These are phyloP conservation scores for Brachyistius frenatus DNA, from an alignment of 2,113 vertebrate genomes.

Conservation along the genomic window DNA sequence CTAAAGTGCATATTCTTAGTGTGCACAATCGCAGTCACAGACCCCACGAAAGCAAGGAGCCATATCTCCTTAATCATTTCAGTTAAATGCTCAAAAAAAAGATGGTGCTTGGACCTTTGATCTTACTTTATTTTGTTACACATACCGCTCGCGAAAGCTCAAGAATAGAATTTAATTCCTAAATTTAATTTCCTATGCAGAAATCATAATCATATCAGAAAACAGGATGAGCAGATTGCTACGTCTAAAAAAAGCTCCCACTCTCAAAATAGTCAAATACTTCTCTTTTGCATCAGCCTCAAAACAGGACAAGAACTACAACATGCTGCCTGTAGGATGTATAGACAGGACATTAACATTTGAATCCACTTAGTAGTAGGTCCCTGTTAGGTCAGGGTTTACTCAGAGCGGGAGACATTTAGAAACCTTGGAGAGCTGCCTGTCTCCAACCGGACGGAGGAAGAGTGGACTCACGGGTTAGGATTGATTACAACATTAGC, in stretches of 20 bases:
- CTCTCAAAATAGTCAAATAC: constrained; percentile 32
- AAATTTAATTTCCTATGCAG: not conserved
- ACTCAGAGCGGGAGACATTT: constrained; percentile 63
- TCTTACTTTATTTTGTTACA: no score
- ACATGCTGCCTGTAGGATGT: constrained; percentile 28
- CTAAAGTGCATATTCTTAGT: no score
- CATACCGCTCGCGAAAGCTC: no score
- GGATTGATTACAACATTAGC: constrained; percentile 79
- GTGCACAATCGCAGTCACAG: no score
- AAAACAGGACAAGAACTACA: constrained; percentile 34
- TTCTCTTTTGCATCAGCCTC: constrained; percentile 7
- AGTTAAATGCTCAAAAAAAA: no score
- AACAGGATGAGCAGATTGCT: not conserved
- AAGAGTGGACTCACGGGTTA: constrained; percentile 62
- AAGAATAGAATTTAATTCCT: no score
- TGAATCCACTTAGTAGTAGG: constrained; percentile 52
- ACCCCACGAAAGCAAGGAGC: no score
- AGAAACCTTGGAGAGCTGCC: constrained; percentile 76
- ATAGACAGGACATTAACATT: constrained; percentile 55
- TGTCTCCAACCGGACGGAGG: constrained; percentile 75
- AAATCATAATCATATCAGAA: not conserved
- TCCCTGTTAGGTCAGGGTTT: constrained; percentile 69
- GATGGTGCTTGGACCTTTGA: no score
- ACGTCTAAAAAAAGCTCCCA: constrained; percentile 2
- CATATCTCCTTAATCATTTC: no score